Evolutionary conservation across 2,888 invertebrate genomes (phyloP), one percentile per base, ranked within the genome.

Genomic region (Cosmia pyralina): DNA sequence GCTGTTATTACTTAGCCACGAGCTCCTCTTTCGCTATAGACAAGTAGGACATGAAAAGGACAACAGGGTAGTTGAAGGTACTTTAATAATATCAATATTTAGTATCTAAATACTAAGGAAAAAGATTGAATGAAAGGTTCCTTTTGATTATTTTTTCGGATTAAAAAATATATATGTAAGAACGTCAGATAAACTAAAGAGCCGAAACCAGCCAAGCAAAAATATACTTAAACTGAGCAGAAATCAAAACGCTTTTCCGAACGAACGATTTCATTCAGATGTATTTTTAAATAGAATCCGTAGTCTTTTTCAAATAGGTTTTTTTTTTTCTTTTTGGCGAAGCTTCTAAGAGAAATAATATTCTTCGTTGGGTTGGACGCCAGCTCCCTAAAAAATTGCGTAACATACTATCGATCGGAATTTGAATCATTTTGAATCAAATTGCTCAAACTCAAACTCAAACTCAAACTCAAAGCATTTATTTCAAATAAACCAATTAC

Each of bases 141-240:
- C n/a, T 28, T 73, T 77, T 75, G 60, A 72, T 82, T 66, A 55
- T 69, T 75, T 38, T 46, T 38, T 11, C n/a, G 34, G 55, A 73
- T 70, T 65, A 59, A 69, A 79, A 67, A 66, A 67, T 63, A 72
- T 44, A 73, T 19, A n/a, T n/a, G n/a, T n/a, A 77, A 15, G 8
- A 15, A n/a, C 46, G 28, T 64, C 13, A 28, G 55, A 71, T 58
- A 62, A 68, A 28, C 57, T 28, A 22, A 55, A 73, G 38, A 63
- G n/a, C 38, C 6, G 6, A 17, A 60, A 7, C 17, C 48, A 53
- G 19, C 19, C 60, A 62, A 69, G 62, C 69, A 57, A 73, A 70
- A 78, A 70, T 22, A 41, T 38, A 76, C 69, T 68, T 59, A 58
- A 69, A 70, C 2, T 0, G 4, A 11, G 48, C 11, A 7, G 19